Evolutionary conservation across 2,888 invertebrate genomes (phyloP).

Genomic region (Slavum lentiscoides): DNA sequence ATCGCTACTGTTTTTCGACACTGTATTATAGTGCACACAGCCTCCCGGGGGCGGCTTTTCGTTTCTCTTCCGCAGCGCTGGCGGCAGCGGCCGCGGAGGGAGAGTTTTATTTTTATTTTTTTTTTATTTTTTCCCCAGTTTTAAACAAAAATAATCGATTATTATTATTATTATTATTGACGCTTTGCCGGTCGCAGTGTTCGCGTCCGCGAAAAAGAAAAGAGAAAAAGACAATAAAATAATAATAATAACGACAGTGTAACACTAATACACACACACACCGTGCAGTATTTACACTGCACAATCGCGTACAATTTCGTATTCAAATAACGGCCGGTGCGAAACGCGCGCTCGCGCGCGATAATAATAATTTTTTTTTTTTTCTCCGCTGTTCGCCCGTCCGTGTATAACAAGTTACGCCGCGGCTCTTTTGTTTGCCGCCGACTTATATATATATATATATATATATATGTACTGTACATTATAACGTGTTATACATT

Average conservation of each 20-base stretch:
- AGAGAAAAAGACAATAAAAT: not conserved
- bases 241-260: no score
- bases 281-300: conserved; percentile 12
- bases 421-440: conserved; percentile 25
- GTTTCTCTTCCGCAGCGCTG: no score
- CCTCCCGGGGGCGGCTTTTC: no score
- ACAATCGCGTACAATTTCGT: conserved; percentile 50
- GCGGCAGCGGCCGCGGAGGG: no score
- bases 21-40: not conserved
- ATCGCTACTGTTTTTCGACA: conserved; percentile 10
- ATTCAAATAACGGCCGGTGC: conserved; percentile 45
- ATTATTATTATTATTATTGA: conserved; percentile 26
- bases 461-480: no score
- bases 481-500: no score
- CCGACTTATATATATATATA: no score
- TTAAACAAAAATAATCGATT: conserved; percentile 52
- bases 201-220: conserved; percentile 16
- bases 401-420: conserved; percentile 13
- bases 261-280: not conserved
- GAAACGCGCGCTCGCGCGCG: conserved; percentile 38
- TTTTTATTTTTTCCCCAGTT: conserved; percentile 38
- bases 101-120: not conserved
- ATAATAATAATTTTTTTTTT: conserved; percentile 8
- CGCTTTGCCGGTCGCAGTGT: conserved; percentile 43
- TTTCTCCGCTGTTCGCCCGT: conserved; percentile 1